phyloP scores from a whole-genome alignment of 2,797 vertebrate genomes.

The Hydrolagus colliei region DNA sequence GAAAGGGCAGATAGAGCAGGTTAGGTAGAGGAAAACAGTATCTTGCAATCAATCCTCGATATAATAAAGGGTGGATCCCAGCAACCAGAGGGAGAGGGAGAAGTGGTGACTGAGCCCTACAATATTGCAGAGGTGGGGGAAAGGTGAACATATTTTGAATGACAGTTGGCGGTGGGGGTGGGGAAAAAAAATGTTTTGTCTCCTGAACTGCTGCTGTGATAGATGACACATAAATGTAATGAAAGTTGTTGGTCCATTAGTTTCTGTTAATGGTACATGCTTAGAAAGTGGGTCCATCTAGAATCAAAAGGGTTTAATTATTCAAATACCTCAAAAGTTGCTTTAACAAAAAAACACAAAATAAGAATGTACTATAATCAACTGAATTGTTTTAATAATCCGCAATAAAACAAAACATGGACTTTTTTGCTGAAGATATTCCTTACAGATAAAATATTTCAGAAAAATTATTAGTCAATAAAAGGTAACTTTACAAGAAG shows the following conservation, averaged over 20 bases:
- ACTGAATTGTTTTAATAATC: conserved; percentile 29
- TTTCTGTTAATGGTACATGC: neutral
- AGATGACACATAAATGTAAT: neutral
- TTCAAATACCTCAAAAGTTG: neutral
- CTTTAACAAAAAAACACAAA: conserved; percentile 29
- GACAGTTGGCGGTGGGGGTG: no score
- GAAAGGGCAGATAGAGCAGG: no score
- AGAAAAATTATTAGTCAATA: conserved; percentile 19
- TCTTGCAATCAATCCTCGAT: no score
- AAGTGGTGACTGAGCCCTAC: no score
- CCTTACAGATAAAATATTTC: conserved; percentile 25
- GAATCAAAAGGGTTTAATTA: no score
- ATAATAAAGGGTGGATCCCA: no score
- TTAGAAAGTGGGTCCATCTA: neutral
- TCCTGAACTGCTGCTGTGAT: neutral
- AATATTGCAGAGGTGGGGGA: no score
- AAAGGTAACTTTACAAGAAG: conserved; percentile 25
- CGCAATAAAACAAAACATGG: conserved; percentile 29
- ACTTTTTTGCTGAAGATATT: conserved; percentile 30
- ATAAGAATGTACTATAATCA: conserved; percentile 22
- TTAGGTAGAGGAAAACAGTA: no score
- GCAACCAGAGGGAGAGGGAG: no score
- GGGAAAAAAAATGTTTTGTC: neutral
- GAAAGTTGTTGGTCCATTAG: neutral
- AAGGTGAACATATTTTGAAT: no score